phyloP scores from a whole-genome alignment of 2,113 vertebrate species.

The Anas platyrhynchos region DNA sequence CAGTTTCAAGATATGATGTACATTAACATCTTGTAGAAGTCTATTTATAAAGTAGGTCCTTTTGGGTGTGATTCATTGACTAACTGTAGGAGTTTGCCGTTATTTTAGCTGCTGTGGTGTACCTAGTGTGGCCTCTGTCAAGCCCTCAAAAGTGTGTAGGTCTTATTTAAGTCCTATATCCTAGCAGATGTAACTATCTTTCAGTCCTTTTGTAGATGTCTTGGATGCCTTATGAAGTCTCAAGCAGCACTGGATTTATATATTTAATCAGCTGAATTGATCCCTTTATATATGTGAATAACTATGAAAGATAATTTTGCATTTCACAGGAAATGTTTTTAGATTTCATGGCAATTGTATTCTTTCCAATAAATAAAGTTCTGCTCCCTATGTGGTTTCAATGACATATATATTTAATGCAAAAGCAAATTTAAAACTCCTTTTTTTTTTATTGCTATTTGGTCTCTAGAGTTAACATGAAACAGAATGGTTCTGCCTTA shows the following conservation, averaged over 20 bases:
- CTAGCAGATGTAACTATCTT: neutral
- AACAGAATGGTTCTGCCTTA: neutral
- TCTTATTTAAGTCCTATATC: neutral
- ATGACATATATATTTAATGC: neutral
- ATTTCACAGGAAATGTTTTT: neutral
- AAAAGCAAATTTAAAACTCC: neutral
- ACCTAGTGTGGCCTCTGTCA: neutral
- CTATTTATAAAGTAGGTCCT: conserved; percentile 35
- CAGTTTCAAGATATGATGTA: neutral
- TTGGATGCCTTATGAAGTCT: neutral
- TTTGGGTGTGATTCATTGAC: conserved; percentile 20
- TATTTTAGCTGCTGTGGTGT: neutral
- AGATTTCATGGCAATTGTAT: neutral
- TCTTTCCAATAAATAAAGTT: neutral
- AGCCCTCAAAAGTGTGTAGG: neutral
- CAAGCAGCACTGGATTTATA: neutral
- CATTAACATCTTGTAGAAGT: neutral
- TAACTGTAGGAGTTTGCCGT: conserved; percentile 23
- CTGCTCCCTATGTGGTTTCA: neutral
- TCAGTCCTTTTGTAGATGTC: neutral
- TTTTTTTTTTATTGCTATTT: neutral
- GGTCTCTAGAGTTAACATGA: neutral
- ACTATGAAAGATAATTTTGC: neutral
- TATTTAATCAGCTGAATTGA: neutral
- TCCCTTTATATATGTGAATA: neutral